phyloP scores from a whole-genome alignment of 1,140 invertebrate genomes.

The Ooceraea biroi region DNA sequence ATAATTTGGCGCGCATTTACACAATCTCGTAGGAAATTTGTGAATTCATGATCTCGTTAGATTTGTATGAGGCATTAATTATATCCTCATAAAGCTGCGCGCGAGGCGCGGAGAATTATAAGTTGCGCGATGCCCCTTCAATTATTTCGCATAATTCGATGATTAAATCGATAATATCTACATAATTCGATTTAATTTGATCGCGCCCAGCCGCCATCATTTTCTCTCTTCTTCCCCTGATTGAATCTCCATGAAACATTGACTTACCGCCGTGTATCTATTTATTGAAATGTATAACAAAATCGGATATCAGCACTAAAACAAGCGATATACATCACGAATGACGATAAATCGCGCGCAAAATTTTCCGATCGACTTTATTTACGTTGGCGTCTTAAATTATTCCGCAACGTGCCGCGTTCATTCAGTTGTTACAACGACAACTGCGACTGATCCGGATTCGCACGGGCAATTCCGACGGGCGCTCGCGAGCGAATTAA shows the following conservation, averaged over 20 bases:
- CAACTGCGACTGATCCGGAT: conserved; percentile 59
- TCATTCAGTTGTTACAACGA: conserved; percentile 37
- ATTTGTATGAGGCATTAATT: not conserved
- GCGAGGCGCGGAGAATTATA: conserved; percentile 18
- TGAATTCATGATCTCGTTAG: not conserved
- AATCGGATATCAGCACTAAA: conserved; percentile 44
- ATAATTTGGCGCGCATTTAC: conserved; percentile 20
- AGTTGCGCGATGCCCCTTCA: not conserved
- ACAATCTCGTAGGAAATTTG: not conserved
- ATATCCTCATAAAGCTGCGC: not conserved
- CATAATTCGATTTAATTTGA: conserved; percentile 24
- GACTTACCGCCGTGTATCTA: conserved; percentile 43
- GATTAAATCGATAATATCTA: conserved; percentile 32
- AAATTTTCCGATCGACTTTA: conserved; percentile 61
- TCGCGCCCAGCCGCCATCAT: too few relatives aligned
- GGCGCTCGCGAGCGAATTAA: conserved; percentile 57
- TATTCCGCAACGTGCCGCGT: conserved; percentile 53
- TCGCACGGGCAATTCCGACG: conserved; percentile 5
- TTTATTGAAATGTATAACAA: conserved; percentile 45
- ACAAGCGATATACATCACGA: conserved; percentile 30
- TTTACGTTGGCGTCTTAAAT: conserved; percentile 61
- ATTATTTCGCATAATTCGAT: conserved; percentile 15
- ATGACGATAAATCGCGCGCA: conserved; percentile 49
- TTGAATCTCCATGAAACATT: conserved; percentile 19
- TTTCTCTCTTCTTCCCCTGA: not conserved